Conservation (phyloP, 1,140 invertebrate species). For the Marisa cornuarietis region DNA sequence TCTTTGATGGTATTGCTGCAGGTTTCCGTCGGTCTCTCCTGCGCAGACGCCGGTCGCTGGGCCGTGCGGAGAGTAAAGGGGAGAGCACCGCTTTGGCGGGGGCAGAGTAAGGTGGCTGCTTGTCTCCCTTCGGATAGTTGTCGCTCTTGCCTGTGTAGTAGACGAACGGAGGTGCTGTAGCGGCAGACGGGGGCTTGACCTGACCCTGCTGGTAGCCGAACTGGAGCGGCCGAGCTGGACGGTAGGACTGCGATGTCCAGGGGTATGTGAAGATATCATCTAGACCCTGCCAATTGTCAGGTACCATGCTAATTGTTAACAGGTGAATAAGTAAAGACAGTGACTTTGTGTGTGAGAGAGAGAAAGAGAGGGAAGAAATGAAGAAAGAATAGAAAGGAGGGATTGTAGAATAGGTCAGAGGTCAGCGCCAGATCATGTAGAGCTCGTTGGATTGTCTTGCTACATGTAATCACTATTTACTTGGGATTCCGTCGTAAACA, state of each 20-base stretch:
- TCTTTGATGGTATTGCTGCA: not conserved
- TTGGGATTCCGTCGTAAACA: too few species aligned
- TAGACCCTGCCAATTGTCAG: slow-evolving; percentile 20
- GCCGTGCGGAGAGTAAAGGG: slow-evolving; percentile 4
- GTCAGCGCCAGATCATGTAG: too few species aligned
- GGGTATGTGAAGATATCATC: slow-evolving; percentile 40
- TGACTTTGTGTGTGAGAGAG: not conserved
- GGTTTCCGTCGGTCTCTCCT: not conserved
- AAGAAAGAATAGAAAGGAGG: not conserved
- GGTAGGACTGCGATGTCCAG: slow-evolving; percentile 34
- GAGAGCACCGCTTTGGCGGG: slow-evolving; percentile 9
- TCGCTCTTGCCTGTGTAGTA: slow-evolving; percentile 22
- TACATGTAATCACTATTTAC: too few species aligned
- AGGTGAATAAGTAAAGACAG: not conserved
- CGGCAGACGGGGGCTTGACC: slow-evolving; percentile 3
- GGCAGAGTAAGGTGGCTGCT: slow-evolving; percentile 29
- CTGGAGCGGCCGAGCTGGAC: not conserved
- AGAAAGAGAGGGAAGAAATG: not conserved
- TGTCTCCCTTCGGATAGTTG: slow-evolving; percentile 4
- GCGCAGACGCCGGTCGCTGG: slow-evolving; percentile 4
- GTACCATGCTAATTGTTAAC: too few species aligned
- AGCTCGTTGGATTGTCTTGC: too few species aligned
- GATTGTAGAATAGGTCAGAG: not conserved
- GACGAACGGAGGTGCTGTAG: slow-evolving; percentile 23
- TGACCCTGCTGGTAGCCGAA: slow-evolving; percentile 16